Base-by-base conservation (phyloP, 2,113 vertebrate species). In the Tichodroma muraria region DNA sequence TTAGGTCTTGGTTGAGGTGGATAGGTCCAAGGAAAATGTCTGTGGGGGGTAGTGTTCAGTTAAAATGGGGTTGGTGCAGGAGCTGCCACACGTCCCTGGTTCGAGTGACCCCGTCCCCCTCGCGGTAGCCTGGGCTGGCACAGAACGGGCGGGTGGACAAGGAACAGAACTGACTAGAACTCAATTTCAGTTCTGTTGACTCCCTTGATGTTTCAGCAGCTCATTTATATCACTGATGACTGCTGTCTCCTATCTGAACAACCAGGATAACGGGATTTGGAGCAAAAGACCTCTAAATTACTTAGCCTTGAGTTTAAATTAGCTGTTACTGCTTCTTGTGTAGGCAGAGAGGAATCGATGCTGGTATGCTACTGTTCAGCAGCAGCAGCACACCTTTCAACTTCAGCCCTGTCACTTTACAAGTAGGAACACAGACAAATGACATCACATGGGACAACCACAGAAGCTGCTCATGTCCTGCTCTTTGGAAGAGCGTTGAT, bases 61-160 rank as follows among this genome's bases (percentile, higher is more conserved):
- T 33, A 8, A 19, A 63, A 4, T 0, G 4, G 17, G 13, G 57
- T 33, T 5, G 47, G 23, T 10, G 21, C 44, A 11, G 53, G 61
- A 89, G 30, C 24, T 49, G 79, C n/a, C 38, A 4, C 4, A 4
- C 21, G 33, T 13, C 56, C 18, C 11, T 42, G 35, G 18, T 14
- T 52, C 5, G 2, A 20, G 13, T 35, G 63, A 16, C 35, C 14
- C 17, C 1, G 8, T 23, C 14, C 6, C 6, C 25, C 2, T 40
- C 14, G 31, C 10, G 23, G 17, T 4, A 56, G 18, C 31, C 38
- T 18, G 52, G 40, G 45, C 49, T 56, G 8, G 35, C 14, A 6
- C 7, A 7, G 23, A 19, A 2, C 1, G 6, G 42, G 30, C 2
- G 0, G 38, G 1, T 2, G 33, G 35, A 54, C 10, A 11, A 11